Percentiles rank a stretch among this genome's conserved stretches.
Evolutionary conservation across 2,797 vertebrate genomes (phyloP).

Genomic region (Arrhamphus sclerolepis): DNA sequence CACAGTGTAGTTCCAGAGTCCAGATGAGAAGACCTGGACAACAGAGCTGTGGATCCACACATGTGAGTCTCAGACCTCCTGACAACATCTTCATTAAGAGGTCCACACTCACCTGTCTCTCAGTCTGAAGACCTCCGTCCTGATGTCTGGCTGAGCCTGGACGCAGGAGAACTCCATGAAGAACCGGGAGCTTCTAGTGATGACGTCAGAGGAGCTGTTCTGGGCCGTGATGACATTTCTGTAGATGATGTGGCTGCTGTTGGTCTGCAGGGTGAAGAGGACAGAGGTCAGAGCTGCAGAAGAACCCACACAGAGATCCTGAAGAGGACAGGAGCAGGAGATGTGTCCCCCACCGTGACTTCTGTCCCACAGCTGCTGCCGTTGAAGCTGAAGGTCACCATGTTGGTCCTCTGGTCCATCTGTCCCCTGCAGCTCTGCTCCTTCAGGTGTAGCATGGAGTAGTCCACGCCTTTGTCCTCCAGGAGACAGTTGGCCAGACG

Average conservation of each 20-base stretch:
- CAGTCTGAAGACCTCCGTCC: conserved; percentile 4
- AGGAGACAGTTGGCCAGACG: conserved; percentile 35
- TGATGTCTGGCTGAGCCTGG: neutral
- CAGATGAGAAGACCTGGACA: conserved; percentile 1
- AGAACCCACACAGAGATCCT: neutral
- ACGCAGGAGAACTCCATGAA: conserved; percentile 30
- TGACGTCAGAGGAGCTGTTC: rapidly evolving
- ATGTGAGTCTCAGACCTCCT: neutral
- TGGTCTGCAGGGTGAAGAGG: conserved; percentile 16
- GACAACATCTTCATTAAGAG: too few relatives aligned
- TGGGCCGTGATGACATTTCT: conserved; percentile 16
- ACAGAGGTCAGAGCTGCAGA: rapidly evolving
- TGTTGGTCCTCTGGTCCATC: conserved; percentile 4
- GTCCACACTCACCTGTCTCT: conserved; percentile 3
- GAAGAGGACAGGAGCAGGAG: too few relatives aligned
- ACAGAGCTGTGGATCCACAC: conserved; percentile 28
- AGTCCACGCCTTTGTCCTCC: conserved; percentile 22
- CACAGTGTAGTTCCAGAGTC: conserved; percentile 23
- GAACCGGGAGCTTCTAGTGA: neutral
- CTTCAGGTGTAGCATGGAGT: conserved; percentile 3
- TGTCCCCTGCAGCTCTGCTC: conserved; percentile 17
- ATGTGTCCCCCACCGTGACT: conserved; percentile 29
- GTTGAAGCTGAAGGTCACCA: conserved; percentile 27
- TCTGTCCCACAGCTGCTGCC: conserved; percentile 1
- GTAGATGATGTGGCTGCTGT: neutral